A percentile compares a stretch with the other conserved stretches of the same genome.
These are phyloP conservation scores for Chloroceryle inda DNA, from an alignment of 2,797 vertebrate genomes.

Conservation along the genomic window DNA sequence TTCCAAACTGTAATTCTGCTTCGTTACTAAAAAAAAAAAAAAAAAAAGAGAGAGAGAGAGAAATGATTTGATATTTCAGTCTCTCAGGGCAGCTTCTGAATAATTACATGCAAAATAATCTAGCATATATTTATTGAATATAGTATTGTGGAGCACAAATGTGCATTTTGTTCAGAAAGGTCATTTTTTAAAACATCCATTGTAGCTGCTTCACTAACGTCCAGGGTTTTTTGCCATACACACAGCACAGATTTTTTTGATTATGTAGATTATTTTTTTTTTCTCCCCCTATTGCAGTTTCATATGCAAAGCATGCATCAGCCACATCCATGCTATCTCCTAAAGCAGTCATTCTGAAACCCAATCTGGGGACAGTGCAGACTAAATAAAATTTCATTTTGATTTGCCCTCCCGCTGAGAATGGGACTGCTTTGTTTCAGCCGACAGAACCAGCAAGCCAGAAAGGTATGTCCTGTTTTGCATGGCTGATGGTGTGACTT, in stretches of 20 bases:
- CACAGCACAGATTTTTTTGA: constrained; percentile 84
- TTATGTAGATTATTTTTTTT: constrained; percentile 84
- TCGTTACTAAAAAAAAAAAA: neutral
- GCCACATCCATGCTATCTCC: constrained; percentile 86
- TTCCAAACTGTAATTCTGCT: constrained; percentile 56
- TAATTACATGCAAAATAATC: constrained; percentile 51
- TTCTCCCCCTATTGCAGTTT: constrained; percentile 79
- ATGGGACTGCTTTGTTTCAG: constrained; percentile 89
- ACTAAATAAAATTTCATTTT: constrained; percentile 93
- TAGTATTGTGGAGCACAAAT: constrained; percentile 7
- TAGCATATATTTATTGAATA: constrained; percentile 52
- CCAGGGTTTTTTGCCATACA: constrained; percentile 79
- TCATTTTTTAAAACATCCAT: constrained; percentile 62
- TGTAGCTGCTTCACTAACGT: constrained; percentile 59
- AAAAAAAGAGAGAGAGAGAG: neutral
- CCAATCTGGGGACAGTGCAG: constrained; percentile 90
- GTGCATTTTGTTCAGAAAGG: constrained; percentile 51
- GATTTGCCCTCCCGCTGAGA: constrained; percentile 93
- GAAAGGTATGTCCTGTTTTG: constrained; percentile 89
- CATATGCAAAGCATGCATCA: constrained; percentile 90
- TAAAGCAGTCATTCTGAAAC: constrained; percentile 90
- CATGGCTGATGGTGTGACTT: constrained; percentile 85
- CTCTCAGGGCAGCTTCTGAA: constrained; percentile 14
- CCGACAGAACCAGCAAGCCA: constrained; percentile 86
- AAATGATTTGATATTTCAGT: constrained; percentile 26